A percentile compares a stretch with the other conserved stretches of the same genome.
Evolutionary conservation across 2,888 invertebrate species (phyloP).

Genomic region (Tridacna gigas): DNA sequence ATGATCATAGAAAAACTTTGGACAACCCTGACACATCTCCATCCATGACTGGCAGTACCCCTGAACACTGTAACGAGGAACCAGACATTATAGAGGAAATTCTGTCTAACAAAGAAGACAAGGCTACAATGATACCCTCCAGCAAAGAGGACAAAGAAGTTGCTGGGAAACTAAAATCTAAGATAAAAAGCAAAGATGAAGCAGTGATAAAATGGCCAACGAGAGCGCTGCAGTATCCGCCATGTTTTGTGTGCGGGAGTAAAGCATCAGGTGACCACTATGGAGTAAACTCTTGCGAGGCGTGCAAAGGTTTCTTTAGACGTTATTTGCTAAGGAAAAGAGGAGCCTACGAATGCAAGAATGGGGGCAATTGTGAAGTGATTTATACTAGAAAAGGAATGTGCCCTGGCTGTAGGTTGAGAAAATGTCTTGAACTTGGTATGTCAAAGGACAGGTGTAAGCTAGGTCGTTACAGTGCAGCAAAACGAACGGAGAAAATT

Average conservation of each 20-base stretch:
- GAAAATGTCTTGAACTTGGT: constrained; percentile 51
- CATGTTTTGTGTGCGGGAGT: constrained; percentile 56
- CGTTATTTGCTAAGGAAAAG: constrained; percentile 52
- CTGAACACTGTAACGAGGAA: background rate
- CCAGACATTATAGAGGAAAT: background rate
- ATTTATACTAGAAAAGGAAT: constrained; percentile 44
- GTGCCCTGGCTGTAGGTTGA: constrained; percentile 54
- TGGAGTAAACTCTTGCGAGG: constrained; percentile 61
- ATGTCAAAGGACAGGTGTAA: constrained; percentile 59
- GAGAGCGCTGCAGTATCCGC: constrained; percentile 43
- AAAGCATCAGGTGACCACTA: constrained; percentile 61
- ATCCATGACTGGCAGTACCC: background rate
- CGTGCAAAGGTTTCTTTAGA: constrained; percentile 63
- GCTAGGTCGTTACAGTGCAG: constrained; percentile 53
- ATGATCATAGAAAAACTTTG: background rate
- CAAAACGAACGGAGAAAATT: constrained; percentile 56
- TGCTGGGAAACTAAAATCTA: background rate
- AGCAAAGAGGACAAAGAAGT: too few species aligned
- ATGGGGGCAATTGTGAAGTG: constrained; percentile 46
- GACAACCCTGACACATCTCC: background rate
- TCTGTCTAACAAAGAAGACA: background rate
- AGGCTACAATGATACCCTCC: too few species aligned
- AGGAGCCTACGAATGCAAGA: constrained; percentile 54
- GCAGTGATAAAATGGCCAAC: background rate
- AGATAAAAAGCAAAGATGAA: background rate